phyloP scores from a whole-genome alignment of 2,113 vertebrate species.

The Gila orcuttii region DNA sequence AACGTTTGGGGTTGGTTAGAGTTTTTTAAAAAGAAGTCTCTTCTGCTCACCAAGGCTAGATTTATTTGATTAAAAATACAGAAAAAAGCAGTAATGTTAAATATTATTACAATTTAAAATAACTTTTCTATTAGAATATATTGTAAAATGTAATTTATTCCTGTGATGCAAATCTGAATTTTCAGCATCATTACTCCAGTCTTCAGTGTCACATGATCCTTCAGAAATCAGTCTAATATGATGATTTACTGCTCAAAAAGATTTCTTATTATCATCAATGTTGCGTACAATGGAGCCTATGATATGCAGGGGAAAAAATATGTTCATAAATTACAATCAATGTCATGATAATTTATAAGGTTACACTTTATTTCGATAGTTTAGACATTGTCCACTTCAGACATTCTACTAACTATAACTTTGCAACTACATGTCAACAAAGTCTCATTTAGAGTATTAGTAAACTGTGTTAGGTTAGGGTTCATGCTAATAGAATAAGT shows the following conservation, averaged over 20 bases:
- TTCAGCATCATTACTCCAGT: neutral
- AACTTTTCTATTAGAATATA: neutral
- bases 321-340: neutral
- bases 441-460: no score
- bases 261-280: neutral
- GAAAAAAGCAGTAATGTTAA: neutral
- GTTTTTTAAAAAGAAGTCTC: neutral
- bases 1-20: neutral
- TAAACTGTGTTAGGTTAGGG: no score
- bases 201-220: neutral
- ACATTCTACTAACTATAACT: no score
- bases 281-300: no score
- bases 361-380: no score
- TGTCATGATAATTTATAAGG: neutral
- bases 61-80: neutral
- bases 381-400: no score
- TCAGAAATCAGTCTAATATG: neutral
- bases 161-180: neutral
- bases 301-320: no score
- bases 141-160: neutral
- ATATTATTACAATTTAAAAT: no score
- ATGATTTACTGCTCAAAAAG: neutral
- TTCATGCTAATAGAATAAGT: no score
- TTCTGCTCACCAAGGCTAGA: neutral
- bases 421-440: no score